Base-by-base conservation (phyloP, 2,113 vertebrate species). In the Myotis brandtii region DNA sequence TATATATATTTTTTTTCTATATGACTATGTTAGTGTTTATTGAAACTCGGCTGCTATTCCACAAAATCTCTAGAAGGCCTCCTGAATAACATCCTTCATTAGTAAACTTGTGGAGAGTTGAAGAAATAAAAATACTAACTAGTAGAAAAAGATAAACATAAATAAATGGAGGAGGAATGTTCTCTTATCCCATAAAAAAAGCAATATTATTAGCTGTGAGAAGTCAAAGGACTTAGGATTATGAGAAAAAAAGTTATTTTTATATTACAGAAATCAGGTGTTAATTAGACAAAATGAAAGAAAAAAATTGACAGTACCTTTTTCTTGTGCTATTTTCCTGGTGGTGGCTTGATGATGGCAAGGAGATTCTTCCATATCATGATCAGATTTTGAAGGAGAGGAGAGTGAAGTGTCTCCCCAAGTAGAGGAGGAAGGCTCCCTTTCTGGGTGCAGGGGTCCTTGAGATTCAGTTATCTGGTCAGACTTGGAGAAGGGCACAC, bases 321-420 rank as follows among this genome's bases (percentile, higher is more conserved):
- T 97, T 73, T 97, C 92, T 83, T 96, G 98, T 85, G 97, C 67
- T 85, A 95, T 77, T 95, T 87, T 98, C 96, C 92, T 98, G 91
- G 79, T 97, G 94, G 97, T 43, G 76, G 96, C 37, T 93, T 97
- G 97, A 32, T 95, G 97, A 97, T 97, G 98, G 97, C 98, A 98
- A 89, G 98, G 98, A 95, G 98, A 98, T 30, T 98, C 97, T 96
- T 99, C 99, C 64, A 79, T 87, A 93, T 98, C 98, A 52, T 97
- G 97, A 37, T 98, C 97, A 93, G 98, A 98, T 96, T 98, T 98
- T 82, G 98, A 98, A 97, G 92, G 98, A 96, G 96, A 98, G 54
- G 97, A 98, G 89, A 97, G 95, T 64, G 98, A 98, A 94, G 95
- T 94, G 80, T 91, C 97, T 96, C 97, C 98, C 87, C 54, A 91